phyloP scores from a whole-genome alignment of 2,797 vertebrate genomes.

The Spheniscus humboldti region DNA sequence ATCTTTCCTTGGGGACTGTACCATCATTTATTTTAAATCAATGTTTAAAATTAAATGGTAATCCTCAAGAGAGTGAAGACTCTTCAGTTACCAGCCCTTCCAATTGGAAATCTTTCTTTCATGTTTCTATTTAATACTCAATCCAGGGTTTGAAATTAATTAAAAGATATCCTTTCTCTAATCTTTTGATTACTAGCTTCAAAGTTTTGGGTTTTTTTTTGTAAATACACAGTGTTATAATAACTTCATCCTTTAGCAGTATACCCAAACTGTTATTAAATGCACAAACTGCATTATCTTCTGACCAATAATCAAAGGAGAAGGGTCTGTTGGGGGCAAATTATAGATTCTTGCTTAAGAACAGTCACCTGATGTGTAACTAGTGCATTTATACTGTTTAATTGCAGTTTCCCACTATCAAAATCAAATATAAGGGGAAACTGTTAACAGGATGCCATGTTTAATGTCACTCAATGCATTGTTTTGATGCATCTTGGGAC shows the following conservation, averaged over 20 bases:
- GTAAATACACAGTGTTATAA: conserved; percentile 58
- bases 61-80: conserved; percentile 62
- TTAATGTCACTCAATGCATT: neutral
- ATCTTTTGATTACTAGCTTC: conserved; percentile 81
- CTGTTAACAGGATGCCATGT: neutral
- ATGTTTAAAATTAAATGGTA: conserved; percentile 79
- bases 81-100: conserved; percentile 61
- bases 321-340: neutral
- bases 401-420: neutral
- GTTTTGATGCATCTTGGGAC: neutral
- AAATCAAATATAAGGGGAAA: neutral
- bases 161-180: conserved; percentile 80
- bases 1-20: conserved; percentile 68
- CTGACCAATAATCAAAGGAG: conserved; percentile 1
- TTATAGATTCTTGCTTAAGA: neutral
- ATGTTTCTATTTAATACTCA: conserved; percentile 75
- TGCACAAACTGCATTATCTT: conserved; percentile 29
- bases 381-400: neutral
- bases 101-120: conserved; percentile 75
- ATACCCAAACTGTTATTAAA: conserved; percentile 56
- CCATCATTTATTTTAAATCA: conserved; percentile 79
- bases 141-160: conserved; percentile 78
- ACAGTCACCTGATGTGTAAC: neutral
- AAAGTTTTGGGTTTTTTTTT: conserved; percentile 64
- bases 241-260: conserved; percentile 68